These are phyloP conservation scores for Crocodylus rhombifer DNA, from an alignment of 2,797 vertebrate genomes.

Conservation along the genomic window DNA sequence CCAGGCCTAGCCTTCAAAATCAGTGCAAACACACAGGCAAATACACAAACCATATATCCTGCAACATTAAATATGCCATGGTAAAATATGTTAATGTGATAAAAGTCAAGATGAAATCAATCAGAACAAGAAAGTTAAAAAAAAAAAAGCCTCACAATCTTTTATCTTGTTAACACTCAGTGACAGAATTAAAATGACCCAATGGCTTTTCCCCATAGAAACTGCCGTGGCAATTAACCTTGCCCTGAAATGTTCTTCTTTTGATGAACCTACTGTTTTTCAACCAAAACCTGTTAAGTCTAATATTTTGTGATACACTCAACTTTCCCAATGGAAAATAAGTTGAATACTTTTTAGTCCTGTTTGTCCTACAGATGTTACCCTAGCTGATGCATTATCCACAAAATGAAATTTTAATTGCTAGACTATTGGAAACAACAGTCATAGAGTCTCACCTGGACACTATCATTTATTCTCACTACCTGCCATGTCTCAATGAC, in stretches of 20 bases:
- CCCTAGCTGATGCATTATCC: background rate
- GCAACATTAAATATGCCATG: background rate
- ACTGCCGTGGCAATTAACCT: background rate
- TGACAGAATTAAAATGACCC: background rate
- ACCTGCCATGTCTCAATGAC: slow-evolving; percentile 5
- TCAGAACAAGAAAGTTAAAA: background rate
- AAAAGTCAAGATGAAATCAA: background rate
- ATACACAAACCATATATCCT: no score
- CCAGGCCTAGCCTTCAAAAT: no score
- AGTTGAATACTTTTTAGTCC: background rate
- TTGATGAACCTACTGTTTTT: background rate
- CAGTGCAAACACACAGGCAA: no score
- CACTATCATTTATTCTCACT: background rate
- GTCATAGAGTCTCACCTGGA: background rate
- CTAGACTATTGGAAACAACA: slow-evolving; percentile 2
- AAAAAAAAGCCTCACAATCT: background rate
- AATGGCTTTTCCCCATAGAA: background rate
- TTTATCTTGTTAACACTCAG: background rate
- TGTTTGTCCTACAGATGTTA: background rate
- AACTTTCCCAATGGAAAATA: background rate
- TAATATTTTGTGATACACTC: background rate
- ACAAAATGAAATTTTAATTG: background rate
- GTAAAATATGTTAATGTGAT: background rate
- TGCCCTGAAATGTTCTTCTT: background rate
- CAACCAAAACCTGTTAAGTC: background rate